Evolutionary conservation across 1,140 invertebrate genomes (phyloP), one percentile per base, ranked within the genome.

Genomic region (Bombus terrestris): DNA sequence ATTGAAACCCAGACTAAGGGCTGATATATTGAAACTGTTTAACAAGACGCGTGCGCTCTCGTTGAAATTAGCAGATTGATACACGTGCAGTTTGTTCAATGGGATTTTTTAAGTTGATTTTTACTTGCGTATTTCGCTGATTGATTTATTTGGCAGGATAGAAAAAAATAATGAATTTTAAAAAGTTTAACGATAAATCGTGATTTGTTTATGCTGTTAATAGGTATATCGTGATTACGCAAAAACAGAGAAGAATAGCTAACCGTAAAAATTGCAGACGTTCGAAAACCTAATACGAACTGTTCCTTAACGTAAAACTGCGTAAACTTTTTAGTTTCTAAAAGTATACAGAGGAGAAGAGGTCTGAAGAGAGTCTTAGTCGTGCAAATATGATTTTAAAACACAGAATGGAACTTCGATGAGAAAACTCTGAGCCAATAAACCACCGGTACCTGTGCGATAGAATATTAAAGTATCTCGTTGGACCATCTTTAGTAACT

Each of bases 91-190:
- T 59, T 59, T 59, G 59, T 62, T n/a, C 28, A 4, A 62, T 13
- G 10, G 25, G 3, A n/a, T 13, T 28, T 62, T 62, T 62, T 0
- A 0, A 4, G 0, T n/a, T 12, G 5, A 22, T 62, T 5, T 4
- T 10, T 62, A 4, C n/a, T 13, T 9, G 25, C 57, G 25, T 59
- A 59, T 9, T 10, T 59, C 25, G 0, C 15, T 47, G 25, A 59
- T 28, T 28, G 9, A 6, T 28, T 10, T 25, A 3, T 9, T 59
- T 3, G 8, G 22, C 57, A 28, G 25, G 8, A 10, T 0, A 25
- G 6, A 28, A 57, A 57, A 18, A 53, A 53, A 53, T 22, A 18
- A 0, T 22, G 47, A 22, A 53, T 53, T 53, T 22, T 53, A 22
- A 22, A 22, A 22, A 0, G 47, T 53, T 22, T 22, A 53, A 22